Conservation (phyloP, 2,888 invertebrate genomes). For the Nomada fucata region DNA sequence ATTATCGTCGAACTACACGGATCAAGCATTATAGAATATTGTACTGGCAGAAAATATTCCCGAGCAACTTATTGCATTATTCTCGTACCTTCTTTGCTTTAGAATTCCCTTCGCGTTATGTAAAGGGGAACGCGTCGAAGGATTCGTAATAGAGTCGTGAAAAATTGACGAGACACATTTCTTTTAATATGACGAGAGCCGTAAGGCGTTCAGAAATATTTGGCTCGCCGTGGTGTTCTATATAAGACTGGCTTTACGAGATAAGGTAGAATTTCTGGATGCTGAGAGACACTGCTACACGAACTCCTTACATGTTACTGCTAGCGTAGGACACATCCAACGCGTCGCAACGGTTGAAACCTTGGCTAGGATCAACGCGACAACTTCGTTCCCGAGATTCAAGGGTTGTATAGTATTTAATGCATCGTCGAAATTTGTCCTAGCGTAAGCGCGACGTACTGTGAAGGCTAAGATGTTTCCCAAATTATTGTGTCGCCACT, state of each 20-base stretch:
- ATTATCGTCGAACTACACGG: too few species aligned
- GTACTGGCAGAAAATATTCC: too few species aligned
- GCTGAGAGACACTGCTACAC: slow-evolving; percentile 42
- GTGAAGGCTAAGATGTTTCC: slow-evolving; percentile 16
- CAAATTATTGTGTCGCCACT: slow-evolving; percentile 40
- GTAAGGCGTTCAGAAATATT: slow-evolving; percentile 6
- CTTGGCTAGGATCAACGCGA: slow-evolving; percentile 30
- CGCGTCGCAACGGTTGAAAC: slow-evolving; percentile 24
- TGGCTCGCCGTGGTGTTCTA: slow-evolving; percentile 38
- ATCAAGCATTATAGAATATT: too few species aligned
- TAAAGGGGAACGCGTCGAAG: neutral
- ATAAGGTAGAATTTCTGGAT: slow-evolving; percentile 67
- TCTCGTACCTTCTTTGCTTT: neutral
- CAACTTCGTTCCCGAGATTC: slow-evolving; percentile 33
- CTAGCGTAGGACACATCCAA: slow-evolving; percentile 26
- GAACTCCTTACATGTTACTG: slow-evolving; percentile 52
- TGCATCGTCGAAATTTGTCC: slow-evolving; percentile 37
- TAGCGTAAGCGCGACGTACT: slow-evolving; percentile 19
- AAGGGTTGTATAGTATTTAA: slow-evolving; percentile 37
- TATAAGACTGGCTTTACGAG: slow-evolving; percentile 71
- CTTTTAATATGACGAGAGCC: slow-evolving; percentile 8
- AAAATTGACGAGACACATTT: neutral
- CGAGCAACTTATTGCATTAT: too few species aligned
- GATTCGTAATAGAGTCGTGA: neutral
- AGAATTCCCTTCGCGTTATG: neutral